Conservation (phyloP, 2,113 vertebrate species). For the Cyanoderma ruficeps region DNA sequence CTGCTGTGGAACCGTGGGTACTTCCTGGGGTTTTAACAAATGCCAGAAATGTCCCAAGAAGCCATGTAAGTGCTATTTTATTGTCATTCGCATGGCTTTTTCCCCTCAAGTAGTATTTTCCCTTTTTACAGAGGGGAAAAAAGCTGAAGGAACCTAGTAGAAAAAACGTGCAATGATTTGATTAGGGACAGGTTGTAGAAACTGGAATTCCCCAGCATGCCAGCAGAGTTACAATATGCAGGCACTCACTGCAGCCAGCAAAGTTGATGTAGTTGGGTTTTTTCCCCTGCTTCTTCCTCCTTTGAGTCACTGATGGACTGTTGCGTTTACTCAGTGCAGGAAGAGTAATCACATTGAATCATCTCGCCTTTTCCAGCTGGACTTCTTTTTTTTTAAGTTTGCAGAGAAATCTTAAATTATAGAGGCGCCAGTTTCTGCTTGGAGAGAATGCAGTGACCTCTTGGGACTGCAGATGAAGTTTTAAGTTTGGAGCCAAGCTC, state of each 20-base stretch:
- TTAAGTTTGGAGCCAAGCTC: slow-evolving; percentile 9
- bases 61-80: slow-evolving; percentile 80
- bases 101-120: background rate
- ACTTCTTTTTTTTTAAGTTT: background rate
- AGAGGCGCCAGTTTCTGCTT: background rate
- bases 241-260: background rate
- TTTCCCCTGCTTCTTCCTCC: background rate
- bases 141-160: background rate
- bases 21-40: slow-evolving; percentile 98
- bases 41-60: slow-evolving; percentile 97
- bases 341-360: slow-evolving; percentile 17
- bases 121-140: background rate
- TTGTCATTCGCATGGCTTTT: background rate
- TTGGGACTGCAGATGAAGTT: slow-evolving; percentile 26
- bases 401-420: slow-evolving; percentile 4
- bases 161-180: background rate
- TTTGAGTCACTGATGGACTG: background rate
- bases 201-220: background rate
- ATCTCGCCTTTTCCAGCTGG: slow-evolving; percentile 2
- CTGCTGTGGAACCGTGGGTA: slow-evolving; percentile 93
- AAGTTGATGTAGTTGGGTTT: background rate
- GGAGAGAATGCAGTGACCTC: slow-evolving; percentile 21
- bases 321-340: background rate
- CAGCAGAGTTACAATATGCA: slow-evolving; percentile 12
- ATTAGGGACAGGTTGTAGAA: background rate